Percentiles rank a stretch among this genome's conserved stretches.
These are phyloP conservation scores for Podarcis raffonei DNA, from an alignment of 2,113 vertebrate genomes.

Conservation along the genomic window DNA sequence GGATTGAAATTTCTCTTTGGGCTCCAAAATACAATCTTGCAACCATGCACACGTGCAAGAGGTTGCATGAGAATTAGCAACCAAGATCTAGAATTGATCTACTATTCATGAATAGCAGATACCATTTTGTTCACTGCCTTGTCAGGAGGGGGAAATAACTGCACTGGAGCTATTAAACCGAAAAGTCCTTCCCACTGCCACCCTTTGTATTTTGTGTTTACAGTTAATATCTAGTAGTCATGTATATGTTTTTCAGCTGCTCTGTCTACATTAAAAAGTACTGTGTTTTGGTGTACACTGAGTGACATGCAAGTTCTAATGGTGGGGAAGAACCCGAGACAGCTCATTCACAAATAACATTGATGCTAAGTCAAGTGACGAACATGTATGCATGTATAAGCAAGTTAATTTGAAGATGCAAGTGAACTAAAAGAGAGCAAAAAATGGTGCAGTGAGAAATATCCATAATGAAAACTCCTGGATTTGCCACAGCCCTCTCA, in stretches of 20 bases:
- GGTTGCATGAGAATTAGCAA: neutral
- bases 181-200: neutral
- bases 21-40: neutral
- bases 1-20: neutral
- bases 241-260: neutral
- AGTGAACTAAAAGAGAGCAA: neutral
- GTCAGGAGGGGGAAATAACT: neutral
- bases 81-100: neutral
- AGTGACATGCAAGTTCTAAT: neutral
- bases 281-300: neutral
- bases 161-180: neutral
- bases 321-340: neutral
- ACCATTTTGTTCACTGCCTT: neutral
- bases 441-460: neutral
- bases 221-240: neutral
- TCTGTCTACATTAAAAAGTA: neutral
- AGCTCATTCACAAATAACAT: neutral
- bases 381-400: too few relatives aligned
- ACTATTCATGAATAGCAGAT: neutral
- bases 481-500: neutral
- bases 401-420: neutral
- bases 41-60: neutral
- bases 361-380: neutral
- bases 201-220: neutral
- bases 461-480: neutral